Conservation (phyloP, 1,140 invertebrate genomes). For the Drosophila parabipectinata region DNA sequence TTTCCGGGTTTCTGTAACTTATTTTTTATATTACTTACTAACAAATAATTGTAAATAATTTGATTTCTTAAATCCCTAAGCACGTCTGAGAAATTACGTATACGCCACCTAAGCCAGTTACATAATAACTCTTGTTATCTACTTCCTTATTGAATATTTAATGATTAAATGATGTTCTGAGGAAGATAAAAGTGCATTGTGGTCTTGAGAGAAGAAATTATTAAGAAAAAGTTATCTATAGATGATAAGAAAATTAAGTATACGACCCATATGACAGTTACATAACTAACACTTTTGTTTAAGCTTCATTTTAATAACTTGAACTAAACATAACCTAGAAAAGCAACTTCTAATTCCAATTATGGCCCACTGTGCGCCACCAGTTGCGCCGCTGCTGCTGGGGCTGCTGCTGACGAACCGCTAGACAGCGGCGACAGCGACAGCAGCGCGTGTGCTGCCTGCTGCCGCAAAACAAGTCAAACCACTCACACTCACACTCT, state of each 20-base stretch:
- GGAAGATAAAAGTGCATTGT: too few species aligned
- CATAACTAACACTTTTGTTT: neutral
- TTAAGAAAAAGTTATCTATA: neutral
- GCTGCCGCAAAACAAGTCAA: conserved; percentile 80
- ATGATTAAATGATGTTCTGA: neutral
- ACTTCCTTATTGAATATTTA: neutral
- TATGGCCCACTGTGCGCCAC: conserved; percentile 65
- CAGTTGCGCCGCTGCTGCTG: conserved; percentile 59
- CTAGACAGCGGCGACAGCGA: conserved; percentile 54
- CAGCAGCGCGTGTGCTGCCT: conserved; percentile 67
- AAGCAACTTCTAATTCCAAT: neutral
- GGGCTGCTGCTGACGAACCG: conserved; percentile 65
- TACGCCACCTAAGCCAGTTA: neutral
- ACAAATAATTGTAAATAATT: too few species aligned
- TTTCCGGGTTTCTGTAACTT: neutral
- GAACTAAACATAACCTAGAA: neutral
- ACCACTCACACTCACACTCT: conserved; percentile 70
- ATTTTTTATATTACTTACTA: neutral
- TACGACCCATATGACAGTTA: neutral
- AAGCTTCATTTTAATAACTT: neutral
- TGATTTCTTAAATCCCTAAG: too few species aligned
- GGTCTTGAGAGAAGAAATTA: too few species aligned
- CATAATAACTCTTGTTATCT: neutral
- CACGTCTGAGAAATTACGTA: neutral
- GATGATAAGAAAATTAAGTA: neutral